Conservation (phyloP, 1,140 invertebrate genomes). For the Stenopsyche tienmushanensis region DNA sequence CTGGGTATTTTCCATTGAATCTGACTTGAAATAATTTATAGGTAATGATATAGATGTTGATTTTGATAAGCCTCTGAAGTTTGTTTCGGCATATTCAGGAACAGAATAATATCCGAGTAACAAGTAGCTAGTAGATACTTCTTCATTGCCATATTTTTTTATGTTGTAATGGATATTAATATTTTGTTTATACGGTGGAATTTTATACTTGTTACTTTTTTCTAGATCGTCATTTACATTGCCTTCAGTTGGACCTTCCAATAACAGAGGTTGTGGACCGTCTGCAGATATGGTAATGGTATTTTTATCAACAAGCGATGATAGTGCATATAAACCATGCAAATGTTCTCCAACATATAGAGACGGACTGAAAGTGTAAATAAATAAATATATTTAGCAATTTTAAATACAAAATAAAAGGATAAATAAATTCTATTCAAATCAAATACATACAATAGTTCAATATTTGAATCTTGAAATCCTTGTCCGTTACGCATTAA, state of each 20-base stretch:
- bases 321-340: slow-evolving; percentile 87
- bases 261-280: slow-evolving; percentile 61
- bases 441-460: slow-evolving; percentile 68
- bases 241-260: slow-evolving; percentile 65
- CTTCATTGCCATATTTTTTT: slow-evolving; percentile 48
- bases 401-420: background rate
- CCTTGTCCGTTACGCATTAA: slow-evolving; percentile 60
- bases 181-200: slow-evolving; percentile 49
- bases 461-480: slow-evolving; percentile 62
- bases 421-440: background rate
- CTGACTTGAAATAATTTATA: slow-evolving; percentile 16
- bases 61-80: slow-evolving; percentile 43
- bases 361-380: slow-evolving; percentile 71
- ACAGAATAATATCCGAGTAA: slow-evolving; percentile 78
- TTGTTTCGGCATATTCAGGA: slow-evolving; percentile 58
- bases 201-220: slow-evolving; percentile 39
- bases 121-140: slow-evolving; percentile 52
- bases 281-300: slow-evolving; percentile 69
- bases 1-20: slow-evolving; percentile 21
- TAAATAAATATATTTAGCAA: background rate
- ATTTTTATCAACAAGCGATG: slow-evolving; percentile 86
- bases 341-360: slow-evolving; percentile 90
- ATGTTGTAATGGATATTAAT: slow-evolving; percentile 55
- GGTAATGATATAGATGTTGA: slow-evolving; percentile 19
- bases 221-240: slow-evolving; percentile 45